Evolutionary conservation across 2,113 vertebrate genomes (phyloP).

Genomic region (Puma concolor): DNA sequence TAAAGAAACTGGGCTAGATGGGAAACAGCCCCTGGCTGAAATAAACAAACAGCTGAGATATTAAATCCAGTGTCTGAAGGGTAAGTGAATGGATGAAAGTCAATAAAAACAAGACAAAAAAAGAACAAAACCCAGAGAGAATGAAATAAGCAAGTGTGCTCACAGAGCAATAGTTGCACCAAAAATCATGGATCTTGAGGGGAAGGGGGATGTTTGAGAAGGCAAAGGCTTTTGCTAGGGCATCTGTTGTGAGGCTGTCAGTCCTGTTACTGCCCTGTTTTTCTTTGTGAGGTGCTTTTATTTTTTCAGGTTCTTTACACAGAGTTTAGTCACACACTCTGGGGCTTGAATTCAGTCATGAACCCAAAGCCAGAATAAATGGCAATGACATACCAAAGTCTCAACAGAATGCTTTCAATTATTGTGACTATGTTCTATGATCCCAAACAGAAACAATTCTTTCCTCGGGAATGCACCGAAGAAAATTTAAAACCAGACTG

Average conservation of each 20-base stretch:
- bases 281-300: not conserved
- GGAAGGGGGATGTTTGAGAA: not conserved
- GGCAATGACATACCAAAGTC: not conserved
- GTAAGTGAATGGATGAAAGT: not conserved
- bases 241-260: not conserved
- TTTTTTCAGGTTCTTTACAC: not conserved
- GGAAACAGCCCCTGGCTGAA: not conserved
- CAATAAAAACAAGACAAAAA: not conserved
- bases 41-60: not conserved
- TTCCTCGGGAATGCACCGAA: not conserved
- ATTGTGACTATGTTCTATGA: not conserved
- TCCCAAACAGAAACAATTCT: not conserved
- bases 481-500: not conserved
- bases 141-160: not conserved
- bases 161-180: not conserved
- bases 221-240: no score
- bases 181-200: not conserved
- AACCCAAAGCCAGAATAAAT: not conserved
- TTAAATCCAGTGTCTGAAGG: not conserved
- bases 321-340: not conserved
- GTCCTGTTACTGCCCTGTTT: not conserved
- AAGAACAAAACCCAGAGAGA: not conserved
- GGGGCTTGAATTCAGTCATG: not conserved
- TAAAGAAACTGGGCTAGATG: not conserved
- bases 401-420: not conserved